Conservation (phyloP, 2,888 invertebrate species). For the Zhuqinia jingwanae region DNA sequence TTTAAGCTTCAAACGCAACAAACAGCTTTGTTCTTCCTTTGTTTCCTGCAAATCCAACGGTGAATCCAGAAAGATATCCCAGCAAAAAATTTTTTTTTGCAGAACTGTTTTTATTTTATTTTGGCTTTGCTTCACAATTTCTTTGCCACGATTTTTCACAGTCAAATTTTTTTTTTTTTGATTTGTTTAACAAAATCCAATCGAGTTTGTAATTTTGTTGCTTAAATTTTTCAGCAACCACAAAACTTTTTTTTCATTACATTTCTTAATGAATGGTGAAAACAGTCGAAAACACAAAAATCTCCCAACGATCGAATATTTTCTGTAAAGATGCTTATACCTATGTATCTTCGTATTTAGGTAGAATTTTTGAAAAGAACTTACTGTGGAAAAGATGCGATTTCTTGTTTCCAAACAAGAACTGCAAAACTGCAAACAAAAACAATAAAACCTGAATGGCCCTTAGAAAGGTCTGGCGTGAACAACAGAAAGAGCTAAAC, state of each 20-base stretch:
- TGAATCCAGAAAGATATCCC: neutral
- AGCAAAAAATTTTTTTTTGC: conserved; percentile 15
- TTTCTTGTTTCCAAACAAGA: conserved; percentile 74
- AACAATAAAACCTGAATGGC: conserved; percentile 18
- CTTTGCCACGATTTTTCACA: conserved; percentile 20
- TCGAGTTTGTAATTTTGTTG: neutral
- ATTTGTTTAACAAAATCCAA: conserved; percentile 4
- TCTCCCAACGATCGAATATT: conserved; percentile 28
- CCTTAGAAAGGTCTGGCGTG: conserved; percentile 57
- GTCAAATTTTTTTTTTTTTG: conserved; percentile 20
- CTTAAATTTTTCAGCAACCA: conserved; percentile 16
- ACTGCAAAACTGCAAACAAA: conserved; percentile 58
- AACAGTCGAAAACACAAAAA: conserved; percentile 64
- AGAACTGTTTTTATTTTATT: neutral
- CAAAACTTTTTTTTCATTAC: conserved; percentile 15
- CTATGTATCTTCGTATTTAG: neutral
- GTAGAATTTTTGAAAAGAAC: conserved; percentile 54
- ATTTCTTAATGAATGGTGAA: neutral
- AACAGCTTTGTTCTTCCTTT: conserved; percentile 21
- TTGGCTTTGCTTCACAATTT: neutral
- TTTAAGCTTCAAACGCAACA: neutral
- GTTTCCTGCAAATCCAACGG: neutral
- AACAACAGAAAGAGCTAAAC: conserved; percentile 76
- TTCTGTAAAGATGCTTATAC: neutral
- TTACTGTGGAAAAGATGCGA: conserved; percentile 71